Conservation (phyloP, 2,113 vertebrate species). For the Fregata magnificens region DNA sequence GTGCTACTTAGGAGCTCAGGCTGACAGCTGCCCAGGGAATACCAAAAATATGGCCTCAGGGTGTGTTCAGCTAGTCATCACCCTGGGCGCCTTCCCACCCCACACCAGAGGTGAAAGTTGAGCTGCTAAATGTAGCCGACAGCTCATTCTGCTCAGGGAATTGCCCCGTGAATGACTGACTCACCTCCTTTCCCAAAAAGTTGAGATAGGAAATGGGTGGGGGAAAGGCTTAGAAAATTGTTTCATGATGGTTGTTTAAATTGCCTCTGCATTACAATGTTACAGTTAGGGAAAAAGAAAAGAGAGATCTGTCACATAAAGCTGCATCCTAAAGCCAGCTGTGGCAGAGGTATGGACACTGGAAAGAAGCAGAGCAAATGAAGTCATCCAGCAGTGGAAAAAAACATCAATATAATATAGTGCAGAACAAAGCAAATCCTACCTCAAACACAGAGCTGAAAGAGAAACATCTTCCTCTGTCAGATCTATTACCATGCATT, state of each 20-base stretch:
- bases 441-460: slow-evolving; percentile 38
- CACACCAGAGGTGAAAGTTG: neutral
- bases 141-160: neutral
- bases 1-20: neutral
- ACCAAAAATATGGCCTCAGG: neutral
- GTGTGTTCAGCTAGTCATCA: neutral
- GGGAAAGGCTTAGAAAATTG: neutral
- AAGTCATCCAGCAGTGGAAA: slow-evolving; percentile 42
- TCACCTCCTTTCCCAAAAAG: neutral
- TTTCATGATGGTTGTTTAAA: slow-evolving; percentile 34
- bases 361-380: slow-evolving; percentile 29
- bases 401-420: slow-evolving; percentile 29
- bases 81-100: neutral
- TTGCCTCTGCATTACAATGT: neutral
- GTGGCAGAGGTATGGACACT: neutral
- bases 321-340: slow-evolving; percentile 2
- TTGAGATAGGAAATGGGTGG: neutral
- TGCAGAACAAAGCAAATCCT: slow-evolving; percentile 63
- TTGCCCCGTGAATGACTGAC: neutral
- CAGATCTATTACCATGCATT: slow-evolving; percentile 41
- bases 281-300: neutral
- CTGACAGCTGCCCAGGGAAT: neutral
- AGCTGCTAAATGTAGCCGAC: neutral
- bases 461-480: slow-evolving; percentile 56
- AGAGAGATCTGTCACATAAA: neutral